These are phyloP conservation scores for Poicephalus gulielmi DNA, from an alignment of 2,113 vertebrate genomes.

Conservation along the genomic window DNA sequence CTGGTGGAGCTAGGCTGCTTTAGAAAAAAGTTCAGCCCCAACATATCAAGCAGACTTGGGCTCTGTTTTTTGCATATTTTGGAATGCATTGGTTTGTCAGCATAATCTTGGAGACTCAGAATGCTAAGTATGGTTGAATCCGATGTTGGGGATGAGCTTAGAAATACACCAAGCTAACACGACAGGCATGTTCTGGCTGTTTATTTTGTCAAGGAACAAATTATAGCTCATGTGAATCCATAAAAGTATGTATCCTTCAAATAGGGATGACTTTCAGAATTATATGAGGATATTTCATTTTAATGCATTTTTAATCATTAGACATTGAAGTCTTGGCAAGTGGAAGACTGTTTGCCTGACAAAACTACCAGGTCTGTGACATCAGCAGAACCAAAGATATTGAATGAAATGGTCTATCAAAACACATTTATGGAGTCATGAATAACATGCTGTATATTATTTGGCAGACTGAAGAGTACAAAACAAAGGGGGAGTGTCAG, in stretches of 20 bases:
- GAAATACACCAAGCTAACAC: background rate
- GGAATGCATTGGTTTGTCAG: background rate
- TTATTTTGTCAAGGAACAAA: background rate
- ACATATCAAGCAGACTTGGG: background rate
- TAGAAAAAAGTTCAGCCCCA: background rate
- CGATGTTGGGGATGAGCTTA: background rate
- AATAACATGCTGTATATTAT: background rate
- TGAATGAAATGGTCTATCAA: background rate
- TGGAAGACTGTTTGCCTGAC: background rate
- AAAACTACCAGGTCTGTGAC: background rate
- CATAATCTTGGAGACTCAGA: background rate
- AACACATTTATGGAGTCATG: background rate
- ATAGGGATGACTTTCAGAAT: background rate
- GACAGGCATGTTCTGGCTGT: background rate
- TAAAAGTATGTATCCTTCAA: background rate
- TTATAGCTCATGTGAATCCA: background rate
- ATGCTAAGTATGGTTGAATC: background rate
- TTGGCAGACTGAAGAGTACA: slow-evolving; percentile 4
- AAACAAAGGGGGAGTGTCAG: background rate
- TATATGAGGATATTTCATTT: background rate
- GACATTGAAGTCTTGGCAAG: background rate
- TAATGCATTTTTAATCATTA: background rate
- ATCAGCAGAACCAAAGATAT: background rate
- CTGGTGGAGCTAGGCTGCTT: background rate
- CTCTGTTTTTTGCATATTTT: background rate